These are phyloP conservation scores for Ophioderma brevispina DNA, from an alignment of 35 echinoderm and acorn worm species.

Conservation along the genomic window DNA sequence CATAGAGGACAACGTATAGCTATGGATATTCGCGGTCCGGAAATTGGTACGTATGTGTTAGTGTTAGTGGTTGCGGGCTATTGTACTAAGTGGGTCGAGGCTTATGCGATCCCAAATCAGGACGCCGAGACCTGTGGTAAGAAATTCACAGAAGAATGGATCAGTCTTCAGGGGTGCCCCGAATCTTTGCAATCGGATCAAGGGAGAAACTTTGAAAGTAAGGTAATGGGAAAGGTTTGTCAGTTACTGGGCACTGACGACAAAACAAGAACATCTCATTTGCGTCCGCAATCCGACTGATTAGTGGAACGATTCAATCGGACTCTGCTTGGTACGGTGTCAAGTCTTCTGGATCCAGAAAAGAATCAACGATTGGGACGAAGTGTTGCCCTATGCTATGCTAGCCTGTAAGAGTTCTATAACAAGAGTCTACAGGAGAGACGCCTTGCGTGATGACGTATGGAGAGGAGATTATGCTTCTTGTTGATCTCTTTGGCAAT, in stretches of 20 bases:
- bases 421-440: slow-evolving; percentile 63
- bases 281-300: slow-evolving; percentile 15
- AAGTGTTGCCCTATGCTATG: slow-evolving; percentile 33
- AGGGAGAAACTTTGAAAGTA: slow-evolving; percentile 68
- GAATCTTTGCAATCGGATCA: slow-evolving; percentile 52
- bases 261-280: slow-evolving; percentile 47
- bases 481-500: slow-evolving; percentile 31
- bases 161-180: slow-evolving; percentile 42
- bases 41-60: slow-evolving; percentile 45
- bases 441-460: slow-evolving; percentile 67
- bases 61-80: slow-evolving; percentile 68
- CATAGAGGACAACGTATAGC: slow-evolving; percentile 43
- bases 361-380: slow-evolving; percentile 58
- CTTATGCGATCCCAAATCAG: slow-evolving; percentile 33
- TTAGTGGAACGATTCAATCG: slow-evolving; percentile 58
- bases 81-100: slow-evolving; percentile 56
- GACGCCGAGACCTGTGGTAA: slow-evolving; percentile 19
- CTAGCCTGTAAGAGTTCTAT: slow-evolving; percentile 30
- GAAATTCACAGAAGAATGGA: slow-evolving; percentile 52
- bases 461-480: slow-evolving; percentile 46
- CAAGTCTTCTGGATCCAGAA: slow-evolving; percentile 27
- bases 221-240: slow-evolving; percentile 19
- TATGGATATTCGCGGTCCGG: slow-evolving; percentile 62
- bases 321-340: slow-evolving; percentile 31
- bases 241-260: slow-evolving; percentile 22